Conservation (phyloP, 1,140 invertebrate species). For the Drosophila novamexicana region DNA sequence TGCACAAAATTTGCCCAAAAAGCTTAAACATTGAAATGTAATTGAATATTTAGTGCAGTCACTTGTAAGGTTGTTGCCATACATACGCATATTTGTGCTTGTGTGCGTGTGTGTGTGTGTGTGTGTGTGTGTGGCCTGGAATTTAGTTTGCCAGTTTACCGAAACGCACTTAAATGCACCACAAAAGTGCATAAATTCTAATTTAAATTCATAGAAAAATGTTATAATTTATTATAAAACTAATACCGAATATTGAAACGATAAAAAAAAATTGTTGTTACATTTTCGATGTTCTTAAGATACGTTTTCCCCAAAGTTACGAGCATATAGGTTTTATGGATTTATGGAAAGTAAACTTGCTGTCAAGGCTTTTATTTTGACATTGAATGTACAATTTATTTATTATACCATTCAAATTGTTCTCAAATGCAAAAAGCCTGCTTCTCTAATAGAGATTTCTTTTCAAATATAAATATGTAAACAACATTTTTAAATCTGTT, state of each 20-base stretch:
- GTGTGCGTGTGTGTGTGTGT: background rate
- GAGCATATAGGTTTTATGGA: no score
- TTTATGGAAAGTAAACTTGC: no score
- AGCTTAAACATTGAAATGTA: constrained; percentile 49
- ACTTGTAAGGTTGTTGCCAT: constrained; percentile 33
- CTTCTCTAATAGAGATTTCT: no score
- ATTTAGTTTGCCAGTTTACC: background rate
- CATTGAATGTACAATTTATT: no score
- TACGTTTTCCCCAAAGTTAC: no score
- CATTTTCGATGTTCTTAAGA: no score
- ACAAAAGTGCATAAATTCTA: constrained; percentile 1
- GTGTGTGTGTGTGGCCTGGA: background rate
- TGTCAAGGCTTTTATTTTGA: no score
- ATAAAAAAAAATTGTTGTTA: background rate
- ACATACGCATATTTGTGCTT: background rate
- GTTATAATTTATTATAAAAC: background rate
- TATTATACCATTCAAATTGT: no score
- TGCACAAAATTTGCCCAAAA: constrained; percentile 40
- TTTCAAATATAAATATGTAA: no score
- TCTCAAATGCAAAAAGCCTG: no score
- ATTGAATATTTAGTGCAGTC: constrained; percentile 63
- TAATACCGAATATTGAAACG: background rate
- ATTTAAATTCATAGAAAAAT: background rate
- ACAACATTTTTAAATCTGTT: no score
- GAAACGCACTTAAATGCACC: background rate